Percentiles rank a stretch among this genome's conserved stretches.
Conservation (phyloP, 2,888 invertebrate genomes). For the Halocaridina rubra region DNA sequence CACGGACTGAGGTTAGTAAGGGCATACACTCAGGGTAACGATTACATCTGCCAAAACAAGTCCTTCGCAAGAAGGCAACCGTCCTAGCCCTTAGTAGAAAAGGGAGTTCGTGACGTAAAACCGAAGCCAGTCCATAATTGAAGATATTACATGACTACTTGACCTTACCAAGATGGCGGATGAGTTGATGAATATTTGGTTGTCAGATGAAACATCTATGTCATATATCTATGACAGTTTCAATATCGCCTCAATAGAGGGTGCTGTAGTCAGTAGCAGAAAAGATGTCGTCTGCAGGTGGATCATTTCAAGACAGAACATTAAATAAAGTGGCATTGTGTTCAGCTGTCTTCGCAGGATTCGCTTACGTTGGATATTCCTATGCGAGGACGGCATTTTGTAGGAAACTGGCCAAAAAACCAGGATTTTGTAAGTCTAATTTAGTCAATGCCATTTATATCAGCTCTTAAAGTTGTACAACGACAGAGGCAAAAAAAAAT, state of each 20-base stretch:
- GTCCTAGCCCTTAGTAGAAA: too few species aligned
- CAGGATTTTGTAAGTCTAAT: constrained; percentile 67
- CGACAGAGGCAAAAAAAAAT: too few species aligned
- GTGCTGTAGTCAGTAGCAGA: background rate
- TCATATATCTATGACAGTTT: background rate
- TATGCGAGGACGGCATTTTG: constrained; percentile 68
- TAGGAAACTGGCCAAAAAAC: constrained; percentile 66
- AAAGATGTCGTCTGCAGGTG: constrained; percentile 60
- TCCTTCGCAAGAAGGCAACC: too few species aligned
- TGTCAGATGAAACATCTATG: background rate
- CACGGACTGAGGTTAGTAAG: too few species aligned
- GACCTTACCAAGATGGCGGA: too few species aligned
- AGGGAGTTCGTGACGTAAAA: background rate
- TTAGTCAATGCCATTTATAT: background rate
- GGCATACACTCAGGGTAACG: too few species aligned
- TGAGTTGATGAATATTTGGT: too few species aligned
- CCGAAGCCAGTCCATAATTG: background rate
- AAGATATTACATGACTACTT: too few species aligned
- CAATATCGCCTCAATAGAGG: background rate
- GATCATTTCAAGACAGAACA: constrained; percentile 65
- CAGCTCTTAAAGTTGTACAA: background rate
- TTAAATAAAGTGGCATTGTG: constrained; percentile 71
- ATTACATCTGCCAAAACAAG: too few species aligned
- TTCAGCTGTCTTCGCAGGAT: constrained; percentile 71
- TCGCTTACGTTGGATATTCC: constrained; percentile 71